phyloP scores from a whole-genome alignment of 2,797 vertebrate genomes.

The Poecile montanus region DNA sequence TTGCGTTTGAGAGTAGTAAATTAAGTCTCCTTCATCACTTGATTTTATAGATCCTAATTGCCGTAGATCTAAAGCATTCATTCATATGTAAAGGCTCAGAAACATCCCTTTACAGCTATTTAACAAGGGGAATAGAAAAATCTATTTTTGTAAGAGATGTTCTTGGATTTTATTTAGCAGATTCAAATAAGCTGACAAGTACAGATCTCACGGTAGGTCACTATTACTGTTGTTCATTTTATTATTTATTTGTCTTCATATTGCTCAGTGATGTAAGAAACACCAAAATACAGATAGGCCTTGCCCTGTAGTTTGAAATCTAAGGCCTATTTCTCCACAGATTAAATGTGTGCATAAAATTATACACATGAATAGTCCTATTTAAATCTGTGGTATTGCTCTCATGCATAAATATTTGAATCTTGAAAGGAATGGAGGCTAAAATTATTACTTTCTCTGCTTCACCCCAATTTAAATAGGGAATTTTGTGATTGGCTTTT shows the following conservation, averaged over 20 bases:
- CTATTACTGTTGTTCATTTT: neutral
- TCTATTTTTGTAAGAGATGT: neutral
- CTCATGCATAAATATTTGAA: slow-evolving; percentile 46
- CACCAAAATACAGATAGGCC: slow-evolving; percentile 3
- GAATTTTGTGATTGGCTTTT: neutral
- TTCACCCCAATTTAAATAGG: slow-evolving; percentile 7
- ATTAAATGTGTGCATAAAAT: slow-evolving; percentile 42
- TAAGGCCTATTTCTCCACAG: slow-evolving; percentile 6
- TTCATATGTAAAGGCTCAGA: neutral
- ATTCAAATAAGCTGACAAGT: slow-evolving; percentile 24
- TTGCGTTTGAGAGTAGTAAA: neutral
- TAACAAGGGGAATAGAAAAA: neutral
- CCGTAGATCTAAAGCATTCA: neutral
- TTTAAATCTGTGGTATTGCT: slow-evolving; percentile 25
- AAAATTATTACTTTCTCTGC: slow-evolving; percentile 25
- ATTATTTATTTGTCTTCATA: slow-evolving; percentile 40
- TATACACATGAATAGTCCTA: slow-evolving; percentile 26
- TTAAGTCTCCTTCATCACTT: neutral
- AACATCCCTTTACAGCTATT: neutral
- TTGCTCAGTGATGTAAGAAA: slow-evolving; percentile 35
- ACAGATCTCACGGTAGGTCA: neutral
- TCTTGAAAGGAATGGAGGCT: slow-evolving; percentile 8
- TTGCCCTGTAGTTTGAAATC: slow-evolving; percentile 2
- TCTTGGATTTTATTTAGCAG: slow-evolving; percentile 30
- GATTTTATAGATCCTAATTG: neutral